Conservation (phyloP, 2,113 vertebrate species). For the Anguilla japonica region DNA sequence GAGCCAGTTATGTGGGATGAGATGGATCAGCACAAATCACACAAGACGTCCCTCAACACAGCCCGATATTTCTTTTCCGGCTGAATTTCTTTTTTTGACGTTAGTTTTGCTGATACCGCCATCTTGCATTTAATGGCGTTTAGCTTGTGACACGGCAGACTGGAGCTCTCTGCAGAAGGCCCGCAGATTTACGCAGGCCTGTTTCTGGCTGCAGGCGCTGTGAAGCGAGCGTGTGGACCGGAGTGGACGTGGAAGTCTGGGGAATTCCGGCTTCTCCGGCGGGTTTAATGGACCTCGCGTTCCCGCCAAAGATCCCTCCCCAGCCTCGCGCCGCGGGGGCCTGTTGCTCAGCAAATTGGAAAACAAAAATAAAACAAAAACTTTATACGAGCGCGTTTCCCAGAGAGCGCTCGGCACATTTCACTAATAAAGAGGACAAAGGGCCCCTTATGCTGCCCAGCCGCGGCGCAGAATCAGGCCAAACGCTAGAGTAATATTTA, state of each 20-base stretch:
- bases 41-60: too few species aligned
- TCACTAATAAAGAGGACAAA: conserved; percentile 35
- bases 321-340: conserved; percentile 23
- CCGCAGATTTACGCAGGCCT: not conserved
- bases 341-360: conserved; percentile 44
- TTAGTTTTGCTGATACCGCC: too few species aligned
- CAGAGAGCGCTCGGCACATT: conserved; percentile 28
- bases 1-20: not conserved
- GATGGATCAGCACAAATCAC: not conserved
- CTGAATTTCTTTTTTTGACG: too few species aligned
- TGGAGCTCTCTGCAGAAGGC: not conserved
- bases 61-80: too few species aligned
- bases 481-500: conserved; percentile 55
- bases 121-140: not conserved
- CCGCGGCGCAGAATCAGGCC: conserved; percentile 35
- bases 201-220: not conserved
- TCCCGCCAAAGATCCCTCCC: not conserved
- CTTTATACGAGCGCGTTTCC: conserved; percentile 32
- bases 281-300: conserved; percentile 13
- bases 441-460: conserved; percentile 39
- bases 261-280: not conserved
- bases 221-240: not conserved
- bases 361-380: conserved; percentile 51
- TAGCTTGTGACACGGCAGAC: not conserved
- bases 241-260: conserved; percentile 20